Percentiles rank a stretch among this genome's conserved stretches.
Evolutionary conservation across 2,113 vertebrate species (phyloP).

Genomic region (Asarcornis scutulata): DNA sequence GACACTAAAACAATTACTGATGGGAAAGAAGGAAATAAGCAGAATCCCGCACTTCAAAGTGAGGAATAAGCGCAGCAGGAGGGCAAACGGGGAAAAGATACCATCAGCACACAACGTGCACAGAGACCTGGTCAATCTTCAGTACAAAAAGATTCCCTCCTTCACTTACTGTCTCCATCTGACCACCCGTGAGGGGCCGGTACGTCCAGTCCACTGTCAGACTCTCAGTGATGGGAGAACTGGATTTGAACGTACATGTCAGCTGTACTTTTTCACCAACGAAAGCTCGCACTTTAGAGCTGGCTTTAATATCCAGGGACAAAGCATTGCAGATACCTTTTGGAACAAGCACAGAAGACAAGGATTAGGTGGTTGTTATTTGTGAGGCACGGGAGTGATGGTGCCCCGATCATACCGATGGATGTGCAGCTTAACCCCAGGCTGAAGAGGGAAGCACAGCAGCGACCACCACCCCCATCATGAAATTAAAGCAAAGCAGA

Average conservation of each 20-base stretch:
- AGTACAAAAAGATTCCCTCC: background rate
- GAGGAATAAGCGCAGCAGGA: background rate
- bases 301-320: conserved; percentile 81
- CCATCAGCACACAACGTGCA: rapidly evolving
- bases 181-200: conserved; percentile 78
- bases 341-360: background rate
- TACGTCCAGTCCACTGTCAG: conserved; percentile 90
- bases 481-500: rapidly evolving
- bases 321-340: conserved; percentile 67
- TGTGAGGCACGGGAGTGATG: rapidly evolving
- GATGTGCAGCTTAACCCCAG: rapidly evolving
- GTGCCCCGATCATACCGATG: rapidly evolving
- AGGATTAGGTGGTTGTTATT: background rate
- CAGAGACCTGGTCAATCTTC: background rate
- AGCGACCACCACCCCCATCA: rapidly evolving
- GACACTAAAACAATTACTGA: background rate
- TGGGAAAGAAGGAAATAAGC: rapidly evolving
- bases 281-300: conserved; percentile 77
- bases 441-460: background rate
- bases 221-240: conserved; percentile 75
- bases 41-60: background rate
- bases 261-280: conserved; percentile 78
- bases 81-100: background rate
- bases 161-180: conserved; percentile 75
- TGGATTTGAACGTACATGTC: conserved; percentile 88